phyloP scores from a whole-genome alignment of 1,140 invertebrate species.

The Drosophila asahinai region DNA sequence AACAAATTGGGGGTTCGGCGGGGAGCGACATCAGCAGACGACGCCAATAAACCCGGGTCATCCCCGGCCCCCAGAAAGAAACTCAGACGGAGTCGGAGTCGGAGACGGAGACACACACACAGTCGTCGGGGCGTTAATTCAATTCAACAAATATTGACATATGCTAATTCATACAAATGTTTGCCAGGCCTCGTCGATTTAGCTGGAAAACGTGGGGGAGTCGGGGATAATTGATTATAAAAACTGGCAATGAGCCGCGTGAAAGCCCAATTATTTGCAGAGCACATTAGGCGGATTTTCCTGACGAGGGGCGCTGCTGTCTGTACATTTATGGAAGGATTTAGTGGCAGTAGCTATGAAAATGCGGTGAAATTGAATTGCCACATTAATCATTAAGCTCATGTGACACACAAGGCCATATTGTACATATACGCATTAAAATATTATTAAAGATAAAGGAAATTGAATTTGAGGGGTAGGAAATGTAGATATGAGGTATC shows the following conservation, averaged over 20 bases:
- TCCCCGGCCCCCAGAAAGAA: conserved; percentile 5
- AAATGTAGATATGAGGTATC: too few relatives aligned
- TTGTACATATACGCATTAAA: neutral
- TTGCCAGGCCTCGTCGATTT: conserved; percentile 43
- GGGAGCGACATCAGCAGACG: conserved; percentile 34
- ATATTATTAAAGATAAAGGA: too few relatives aligned
- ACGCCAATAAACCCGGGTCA: conserved; percentile 21
- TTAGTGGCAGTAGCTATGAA: conserved; percentile 37
- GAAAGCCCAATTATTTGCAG: conserved; percentile 81
- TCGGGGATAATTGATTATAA: conserved; percentile 79
- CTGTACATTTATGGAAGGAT: conserved; percentile 46
- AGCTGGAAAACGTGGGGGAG: neutral
- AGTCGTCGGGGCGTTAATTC: conserved; percentile 70
- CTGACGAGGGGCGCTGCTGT: conserved; percentile 39
- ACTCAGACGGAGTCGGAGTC: neutral
- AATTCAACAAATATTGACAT: conserved; percentile 84
- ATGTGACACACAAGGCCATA: neutral
- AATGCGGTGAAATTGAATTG: conserved; percentile 29
- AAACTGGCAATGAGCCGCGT: conserved; percentile 78
- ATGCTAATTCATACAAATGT: conserved; percentile 83
- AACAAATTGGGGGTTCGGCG: conserved; percentile 64
- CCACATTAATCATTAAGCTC: conserved; percentile 59
- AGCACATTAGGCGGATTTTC: conserved; percentile 60
- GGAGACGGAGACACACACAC: conserved; percentile 1
- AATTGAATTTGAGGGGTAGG: too few relatives aligned